Conservation (phyloP, 2,797 vertebrate species). For the Sphenopsis melanotis region DNA sequence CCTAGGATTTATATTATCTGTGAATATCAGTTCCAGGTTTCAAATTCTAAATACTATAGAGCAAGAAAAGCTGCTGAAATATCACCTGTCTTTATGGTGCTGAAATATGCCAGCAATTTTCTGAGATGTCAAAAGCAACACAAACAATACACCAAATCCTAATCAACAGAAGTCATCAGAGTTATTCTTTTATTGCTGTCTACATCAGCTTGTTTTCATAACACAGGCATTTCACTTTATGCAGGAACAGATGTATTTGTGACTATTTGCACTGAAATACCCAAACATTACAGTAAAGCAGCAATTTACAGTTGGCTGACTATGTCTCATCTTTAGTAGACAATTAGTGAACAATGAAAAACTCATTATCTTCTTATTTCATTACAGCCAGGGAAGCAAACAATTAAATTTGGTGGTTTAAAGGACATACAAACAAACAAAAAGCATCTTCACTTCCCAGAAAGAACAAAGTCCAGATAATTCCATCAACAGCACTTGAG, state of each 20-base stretch:
- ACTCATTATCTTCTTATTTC: constrained; percentile 72
- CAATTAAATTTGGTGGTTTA: constrained; percentile 61
- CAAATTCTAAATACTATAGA: constrained; percentile 19
- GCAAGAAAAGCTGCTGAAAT: constrained; percentile 8
- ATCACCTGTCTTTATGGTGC: neutral
- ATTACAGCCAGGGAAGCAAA: constrained; percentile 66
- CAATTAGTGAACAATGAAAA: constrained; percentile 75
- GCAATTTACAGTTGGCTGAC: constrained; percentile 72
- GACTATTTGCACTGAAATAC: constrained; percentile 71
- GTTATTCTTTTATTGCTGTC: constrained; percentile 67
- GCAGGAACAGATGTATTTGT: constrained; percentile 75
- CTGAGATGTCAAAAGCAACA: constrained; percentile 10
- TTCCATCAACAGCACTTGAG: neutral
- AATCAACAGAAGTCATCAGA: constrained; percentile 52
- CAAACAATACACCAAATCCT: constrained; percentile 40
- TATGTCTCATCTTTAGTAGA: constrained; percentile 68
- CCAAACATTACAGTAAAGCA: constrained; percentile 68
- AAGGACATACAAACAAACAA: constrained; percentile 41
- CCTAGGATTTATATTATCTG: constrained; percentile 31
- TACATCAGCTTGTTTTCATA: constrained; percentile 73
- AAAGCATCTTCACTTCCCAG: constrained; percentile 41
- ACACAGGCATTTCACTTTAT: constrained; percentile 67
- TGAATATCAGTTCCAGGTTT: constrained; percentile 32
- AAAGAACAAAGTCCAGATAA: constrained; percentile 2
- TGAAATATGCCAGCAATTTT: neutral